Base-by-base conservation (phyloP, 2,113 vertebrate genomes). In the Natator depressus region DNA sequence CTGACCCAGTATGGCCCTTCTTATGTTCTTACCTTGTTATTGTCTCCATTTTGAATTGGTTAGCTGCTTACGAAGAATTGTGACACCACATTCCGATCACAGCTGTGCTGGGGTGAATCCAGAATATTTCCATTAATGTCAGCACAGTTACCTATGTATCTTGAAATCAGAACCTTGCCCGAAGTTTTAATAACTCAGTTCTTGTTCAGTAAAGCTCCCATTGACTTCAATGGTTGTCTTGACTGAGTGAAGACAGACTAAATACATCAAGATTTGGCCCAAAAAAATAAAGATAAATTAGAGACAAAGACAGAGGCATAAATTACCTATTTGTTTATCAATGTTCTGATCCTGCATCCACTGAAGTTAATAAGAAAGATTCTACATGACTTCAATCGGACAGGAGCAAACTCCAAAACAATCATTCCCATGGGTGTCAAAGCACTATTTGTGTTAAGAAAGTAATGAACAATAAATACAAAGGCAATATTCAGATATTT, bases 381-480 rank as follows among this genome's bases (percentile, higher is more conserved):
- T 72, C 62, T 80, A 84, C 65, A 91, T 96, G 92, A 96, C 17
- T 0, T 96, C 87, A 91, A 27, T 72, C 84, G 81, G 87, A 92
- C 29, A 95, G 85, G 83, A 95, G 55, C 65, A 95, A 89, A 93
- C 95, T 93, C 94, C 90, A 96, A 92, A 89, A 92, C 84, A 0
- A 54, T 97, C 95, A 72, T 94, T 97, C 89, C 94, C 65, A 83
- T 85, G 17, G 90, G 85, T 95, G 95, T 95, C 96, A 97, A 97
- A 97, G 96, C 84, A 95, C 81, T 95, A 89, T 94, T 93, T 85
- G 81, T 89, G 96, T 75, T 91, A 91, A 83, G 93, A 95, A 31
- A 31, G 11, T 62, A 35, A 35, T 35, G 10, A 75, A 38, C 7
- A n/a, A 24, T 20, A 93, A 96, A 96, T 95, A 91, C 91, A 96